A percentile compares a stretch with the other conserved stretches of the same genome.
phyloP scores from a whole-genome alignment of 2,888 invertebrate genomes.

The Rhingia campestris region DNA sequence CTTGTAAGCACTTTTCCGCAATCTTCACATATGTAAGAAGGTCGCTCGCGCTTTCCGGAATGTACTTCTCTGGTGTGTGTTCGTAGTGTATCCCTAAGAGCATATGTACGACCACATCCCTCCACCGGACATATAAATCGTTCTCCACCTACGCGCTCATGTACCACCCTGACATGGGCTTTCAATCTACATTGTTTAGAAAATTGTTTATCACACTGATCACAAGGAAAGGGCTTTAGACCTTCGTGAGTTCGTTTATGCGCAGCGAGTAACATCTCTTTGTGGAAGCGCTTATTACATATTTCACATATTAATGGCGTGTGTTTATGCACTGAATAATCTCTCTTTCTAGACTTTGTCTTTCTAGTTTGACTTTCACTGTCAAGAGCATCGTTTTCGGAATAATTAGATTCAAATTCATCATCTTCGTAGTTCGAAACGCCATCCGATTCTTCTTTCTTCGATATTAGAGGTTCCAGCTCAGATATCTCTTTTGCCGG shows the following conservation, averaged over 20 bases:
- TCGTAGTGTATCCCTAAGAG: conserved; percentile 79
- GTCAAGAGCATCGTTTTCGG: conserved; percentile 74
- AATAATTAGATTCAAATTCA: conserved; percentile 61
- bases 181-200: conserved; percentile 79
- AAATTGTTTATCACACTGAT: conserved; percentile 80
- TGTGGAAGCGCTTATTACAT: conserved; percentile 80
- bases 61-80: conserved; percentile 79
- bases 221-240: conserved; percentile 79
- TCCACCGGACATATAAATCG: conserved; percentile 75
- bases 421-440: conserved; percentile 44
- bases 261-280: conserved; percentile 79
- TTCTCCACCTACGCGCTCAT: conserved; percentile 79
- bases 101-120: conserved; percentile 79
- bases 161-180: conserved; percentile 79
- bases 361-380: conserved; percentile 70
- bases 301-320: conserved; percentile 80
- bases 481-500: neutral
- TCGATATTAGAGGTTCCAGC: neutral
- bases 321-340: conserved; percentile 77
- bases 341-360: conserved; percentile 77
- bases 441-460: conserved; percentile 46
- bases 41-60: conserved; percentile 77
- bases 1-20: conserved; percentile 81
- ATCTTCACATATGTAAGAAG: conserved; percentile 79
- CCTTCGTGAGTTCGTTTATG: conserved; percentile 81